Evolutionary conservation across 2,888 invertebrate genomes (phyloP), one percentile per base, ranked within the genome.

Genomic region (Epirrhoe tristata): DNA sequence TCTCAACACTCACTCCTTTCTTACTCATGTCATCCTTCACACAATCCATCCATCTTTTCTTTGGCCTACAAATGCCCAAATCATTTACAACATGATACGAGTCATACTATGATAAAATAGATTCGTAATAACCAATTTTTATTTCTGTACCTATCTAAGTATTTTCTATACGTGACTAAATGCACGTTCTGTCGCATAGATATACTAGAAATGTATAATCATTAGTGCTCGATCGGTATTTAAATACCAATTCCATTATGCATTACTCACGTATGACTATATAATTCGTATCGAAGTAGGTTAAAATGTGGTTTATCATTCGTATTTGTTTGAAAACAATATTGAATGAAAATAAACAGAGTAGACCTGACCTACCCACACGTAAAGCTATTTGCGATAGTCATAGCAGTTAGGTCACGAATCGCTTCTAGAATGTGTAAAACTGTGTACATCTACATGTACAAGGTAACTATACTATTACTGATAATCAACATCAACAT

Each of bases 321-420:
- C 53, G 43, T 24, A 62, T 66, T 57, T 70, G 66, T 43, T 39
- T 53, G 63, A 58, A 67, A 74, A 74, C 65, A 71, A 69, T 66
- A 67, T 67, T 70, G 51, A 58, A 68, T 61, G 63, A 67, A 68
- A 67, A 70, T 54, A 62, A 64, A 50, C 56, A 63, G 65, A 80
- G 81, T 77, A 79, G 87, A 90, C 91, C 89, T 90, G 91, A 91
- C 91, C 91, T 89, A 90, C 87, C 86, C 82, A 83, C 88, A 87
- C 86, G 81, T 83, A 72, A 69, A 66, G 58, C 70, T 63, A 67
- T 75, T 87, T 88, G 81, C 74, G 81, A 79, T 77, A 78, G 69
- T 62, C 60, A 62, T 58, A 58, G 56, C 70, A 72, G 66, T 72
- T 61, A 64, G 54, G 61, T 77, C 76, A 80, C 65, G 75, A 75